phyloP scores from a whole-genome alignment of 2,888 invertebrate species.

The Scaptomyza flava region DNA sequence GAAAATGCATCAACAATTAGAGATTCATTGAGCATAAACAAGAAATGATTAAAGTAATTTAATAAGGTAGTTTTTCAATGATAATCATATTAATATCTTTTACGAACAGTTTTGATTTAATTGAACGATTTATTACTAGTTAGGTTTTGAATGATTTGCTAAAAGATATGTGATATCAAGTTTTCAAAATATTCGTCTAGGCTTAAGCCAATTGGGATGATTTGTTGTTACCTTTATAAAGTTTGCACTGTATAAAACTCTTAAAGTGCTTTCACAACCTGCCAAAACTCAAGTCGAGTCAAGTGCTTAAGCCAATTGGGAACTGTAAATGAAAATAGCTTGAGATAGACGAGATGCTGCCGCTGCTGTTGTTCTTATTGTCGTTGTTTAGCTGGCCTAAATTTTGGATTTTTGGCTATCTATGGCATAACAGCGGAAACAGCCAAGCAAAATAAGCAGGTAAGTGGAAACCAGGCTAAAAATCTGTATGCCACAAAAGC shows the following conservation, averaged over 20 bases:
- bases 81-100: too few species aligned
- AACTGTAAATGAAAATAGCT: slow-evolving; percentile 19
- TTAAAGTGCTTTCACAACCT: not conserved
- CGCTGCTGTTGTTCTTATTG: not conserved
- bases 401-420: slow-evolving; percentile 13
- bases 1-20: not conserved
- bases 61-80: too few species aligned
- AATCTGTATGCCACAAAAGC: slow-evolving; percentile 8
- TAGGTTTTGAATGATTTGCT: too few species aligned
- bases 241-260: too few species aligned
- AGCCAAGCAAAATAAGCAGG: slow-evolving; percentile 1
- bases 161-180: too few species aligned
- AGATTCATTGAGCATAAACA: not conserved
- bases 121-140: too few species aligned
- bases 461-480: slow-evolving; percentile 4
- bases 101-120: too few species aligned
- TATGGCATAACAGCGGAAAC: not conserved
- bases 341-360: not conserved
- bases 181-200: too few species aligned
- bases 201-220: too few species aligned
- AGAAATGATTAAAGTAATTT: not conserved
- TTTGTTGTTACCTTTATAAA: too few species aligned
- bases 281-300: not conserved
- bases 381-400: slow-evolving; percentile 1
- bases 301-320: slow-evolving; percentile 25